Conservation (phyloP, 2,113 vertebrate genomes). For the Ophthalmolycus amberensis region DNA sequence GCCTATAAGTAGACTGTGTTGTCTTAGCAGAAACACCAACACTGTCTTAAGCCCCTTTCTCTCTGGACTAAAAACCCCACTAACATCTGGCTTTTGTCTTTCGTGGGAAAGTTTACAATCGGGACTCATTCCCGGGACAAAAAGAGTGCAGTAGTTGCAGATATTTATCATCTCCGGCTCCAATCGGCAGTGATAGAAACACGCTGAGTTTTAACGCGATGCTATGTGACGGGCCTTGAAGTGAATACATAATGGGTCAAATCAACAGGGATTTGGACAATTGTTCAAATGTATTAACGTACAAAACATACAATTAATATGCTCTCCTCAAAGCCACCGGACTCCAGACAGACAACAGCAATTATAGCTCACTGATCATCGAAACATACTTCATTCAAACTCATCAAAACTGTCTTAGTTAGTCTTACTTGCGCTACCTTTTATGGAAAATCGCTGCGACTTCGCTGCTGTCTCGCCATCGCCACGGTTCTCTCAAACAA, state of each 20-base stretch:
- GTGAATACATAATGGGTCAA: no score
- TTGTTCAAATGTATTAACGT: not conserved
- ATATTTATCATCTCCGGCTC: not conserved
- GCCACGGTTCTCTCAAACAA: conserved; percentile 1
- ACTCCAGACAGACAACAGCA: not conserved
- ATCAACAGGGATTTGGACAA: no score
- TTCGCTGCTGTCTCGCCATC: not conserved
- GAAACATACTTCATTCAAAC: no score
- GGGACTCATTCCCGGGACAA: not conserved
- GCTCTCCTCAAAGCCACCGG: not conserved
- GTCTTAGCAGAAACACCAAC: not conserved
- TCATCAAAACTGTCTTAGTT: not conserved
- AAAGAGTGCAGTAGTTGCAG: not conserved
- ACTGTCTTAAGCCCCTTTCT: not conserved
- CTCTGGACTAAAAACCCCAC: not conserved
- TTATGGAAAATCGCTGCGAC: not conserved
- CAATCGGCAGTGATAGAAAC: not conserved
- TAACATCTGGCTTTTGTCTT: not conserved
- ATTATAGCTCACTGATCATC: no score
- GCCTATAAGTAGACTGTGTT: not conserved
- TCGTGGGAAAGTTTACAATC: not conserved
- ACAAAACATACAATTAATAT: not conserved
- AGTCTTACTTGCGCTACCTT: not conserved
- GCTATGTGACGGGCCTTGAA: no score
- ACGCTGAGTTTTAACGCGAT: not conserved